Conservation (phyloP, 2,888 invertebrate genomes). For the Apodemia mormo region DNA sequence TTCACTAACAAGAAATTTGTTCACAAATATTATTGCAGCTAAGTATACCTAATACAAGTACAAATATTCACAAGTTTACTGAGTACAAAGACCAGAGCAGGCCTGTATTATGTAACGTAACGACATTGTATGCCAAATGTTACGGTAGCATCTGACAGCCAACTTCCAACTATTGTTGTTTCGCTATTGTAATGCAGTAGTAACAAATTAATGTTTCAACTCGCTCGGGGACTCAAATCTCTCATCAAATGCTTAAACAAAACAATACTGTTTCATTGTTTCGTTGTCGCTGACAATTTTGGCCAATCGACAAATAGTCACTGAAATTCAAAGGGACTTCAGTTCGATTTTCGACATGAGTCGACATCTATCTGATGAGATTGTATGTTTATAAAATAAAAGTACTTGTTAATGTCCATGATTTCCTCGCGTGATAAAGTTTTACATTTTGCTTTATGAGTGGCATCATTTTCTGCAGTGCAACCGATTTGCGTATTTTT, state of each 20-base stretch:
- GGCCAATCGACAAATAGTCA: not conserved
- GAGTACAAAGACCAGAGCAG: not conserved
- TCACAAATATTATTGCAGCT: not conserved
- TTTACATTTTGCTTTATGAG: too few relatives aligned
- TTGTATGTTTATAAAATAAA: too few relatives aligned
- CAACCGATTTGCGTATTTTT: too few relatives aligned
- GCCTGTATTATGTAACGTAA: not conserved
- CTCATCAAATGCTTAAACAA: not conserved
- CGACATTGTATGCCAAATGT: not conserved
- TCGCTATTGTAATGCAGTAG: not conserved
- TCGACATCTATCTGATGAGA: not conserved
- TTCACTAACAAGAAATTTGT: too few relatives aligned
- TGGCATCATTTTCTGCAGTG: too few relatives aligned
- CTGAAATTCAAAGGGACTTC: not conserved
- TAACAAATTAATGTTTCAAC: constrained; percentile 1
- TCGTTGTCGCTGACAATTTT: not conserved
- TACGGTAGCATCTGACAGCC: not conserved
- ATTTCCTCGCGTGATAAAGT: too few relatives aligned
- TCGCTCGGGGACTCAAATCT: not conserved
- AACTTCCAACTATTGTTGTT: constrained; percentile 12
- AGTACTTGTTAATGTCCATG: too few relatives aligned
- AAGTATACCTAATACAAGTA: not conserved
- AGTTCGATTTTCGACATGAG: not conserved
- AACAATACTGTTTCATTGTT: not conserved
- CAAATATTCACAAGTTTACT: not conserved